phyloP scores from a whole-genome alignment of 2,113 vertebrate genomes.

The Prionailurus viverrinus region DNA sequence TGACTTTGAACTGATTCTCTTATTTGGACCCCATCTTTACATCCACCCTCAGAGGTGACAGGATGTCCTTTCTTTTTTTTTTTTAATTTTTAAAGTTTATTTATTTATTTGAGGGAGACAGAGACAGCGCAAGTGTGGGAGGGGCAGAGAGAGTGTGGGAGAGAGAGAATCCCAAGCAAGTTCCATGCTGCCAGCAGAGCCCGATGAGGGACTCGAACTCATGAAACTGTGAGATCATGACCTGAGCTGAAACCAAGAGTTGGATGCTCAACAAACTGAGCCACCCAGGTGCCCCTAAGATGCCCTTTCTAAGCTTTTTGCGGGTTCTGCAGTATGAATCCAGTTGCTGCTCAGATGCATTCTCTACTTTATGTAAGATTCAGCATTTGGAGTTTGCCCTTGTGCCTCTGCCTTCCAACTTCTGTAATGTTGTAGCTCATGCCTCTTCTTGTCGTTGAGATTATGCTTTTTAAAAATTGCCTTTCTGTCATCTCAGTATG shows the following conservation, averaged over 20 bases:
- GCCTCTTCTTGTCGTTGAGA: not conserved
- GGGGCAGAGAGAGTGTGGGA: too few relatives aligned
- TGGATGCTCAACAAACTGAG: too few relatives aligned
- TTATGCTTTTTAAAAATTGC: not conserved
- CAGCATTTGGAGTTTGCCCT: not conserved
- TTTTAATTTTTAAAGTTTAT: too few relatives aligned
- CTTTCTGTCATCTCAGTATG: not conserved
- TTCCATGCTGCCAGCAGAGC: too few relatives aligned
- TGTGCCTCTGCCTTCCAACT: not conserved
- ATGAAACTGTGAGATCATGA: too few relatives aligned
- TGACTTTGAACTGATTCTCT: not conserved
- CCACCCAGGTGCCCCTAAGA: too few relatives aligned
- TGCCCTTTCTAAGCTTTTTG: not conserved
- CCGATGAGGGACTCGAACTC: too few relatives aligned
- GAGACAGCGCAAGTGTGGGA: too few relatives aligned
- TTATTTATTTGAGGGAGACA: too few relatives aligned
- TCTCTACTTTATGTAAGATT: not conserved
- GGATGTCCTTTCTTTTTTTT: too few relatives aligned
- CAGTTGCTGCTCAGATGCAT: not conserved
- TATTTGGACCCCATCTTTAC: not conserved
- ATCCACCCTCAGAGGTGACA: not conserved
- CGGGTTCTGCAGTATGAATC: not conserved
- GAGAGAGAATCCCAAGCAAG: too few relatives aligned
- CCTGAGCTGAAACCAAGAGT: too few relatives aligned
- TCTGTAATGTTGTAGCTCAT: not conserved